These are phyloP conservation scores for Cygnus olor DNA, from an alignment of 2,797 vertebrate species.

Conservation along the genomic window DNA sequence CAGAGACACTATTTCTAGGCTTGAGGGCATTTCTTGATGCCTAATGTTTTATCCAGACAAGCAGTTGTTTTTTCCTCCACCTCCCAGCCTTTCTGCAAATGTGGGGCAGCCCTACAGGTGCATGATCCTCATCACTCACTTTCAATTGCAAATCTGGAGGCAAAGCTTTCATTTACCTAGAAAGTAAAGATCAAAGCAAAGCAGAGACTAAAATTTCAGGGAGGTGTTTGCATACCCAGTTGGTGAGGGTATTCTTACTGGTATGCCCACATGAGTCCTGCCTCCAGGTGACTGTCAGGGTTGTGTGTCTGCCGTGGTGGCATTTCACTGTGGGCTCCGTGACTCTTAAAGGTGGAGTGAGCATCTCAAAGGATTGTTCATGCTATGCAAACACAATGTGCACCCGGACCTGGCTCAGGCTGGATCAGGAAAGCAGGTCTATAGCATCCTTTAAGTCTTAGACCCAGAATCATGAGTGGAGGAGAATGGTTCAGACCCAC, in stretches of 20 bases:
- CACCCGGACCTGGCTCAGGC: neutral
- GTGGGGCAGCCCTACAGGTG: neutral
- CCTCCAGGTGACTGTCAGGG: neutral
- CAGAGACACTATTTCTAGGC: neutral
- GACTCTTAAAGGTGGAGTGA: rapidly evolving
- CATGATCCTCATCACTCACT: neutral
- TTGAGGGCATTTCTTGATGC: rapidly evolving
- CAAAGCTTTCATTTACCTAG: neutral
- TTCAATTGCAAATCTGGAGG: neutral
- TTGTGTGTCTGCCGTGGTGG: rapidly evolving
- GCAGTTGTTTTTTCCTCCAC: neutral
- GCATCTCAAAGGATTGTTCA: neutral
- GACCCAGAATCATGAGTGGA: neutral
- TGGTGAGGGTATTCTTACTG: neutral
- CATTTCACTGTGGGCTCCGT: rapidly evolving
- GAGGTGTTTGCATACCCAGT: neutral
- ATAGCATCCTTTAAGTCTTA: neutral
- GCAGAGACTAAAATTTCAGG: neutral
- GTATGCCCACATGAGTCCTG: neutral
- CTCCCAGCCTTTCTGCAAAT: neutral
- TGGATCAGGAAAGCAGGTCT: neutral
- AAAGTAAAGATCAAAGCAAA: neutral
- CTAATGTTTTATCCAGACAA: neutral
- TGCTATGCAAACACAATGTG: neutral
- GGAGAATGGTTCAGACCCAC: neutral